Base-by-base conservation (phyloP, 2,888 invertebrate species). In the Hydrotaea cyrtoneurina region DNA sequence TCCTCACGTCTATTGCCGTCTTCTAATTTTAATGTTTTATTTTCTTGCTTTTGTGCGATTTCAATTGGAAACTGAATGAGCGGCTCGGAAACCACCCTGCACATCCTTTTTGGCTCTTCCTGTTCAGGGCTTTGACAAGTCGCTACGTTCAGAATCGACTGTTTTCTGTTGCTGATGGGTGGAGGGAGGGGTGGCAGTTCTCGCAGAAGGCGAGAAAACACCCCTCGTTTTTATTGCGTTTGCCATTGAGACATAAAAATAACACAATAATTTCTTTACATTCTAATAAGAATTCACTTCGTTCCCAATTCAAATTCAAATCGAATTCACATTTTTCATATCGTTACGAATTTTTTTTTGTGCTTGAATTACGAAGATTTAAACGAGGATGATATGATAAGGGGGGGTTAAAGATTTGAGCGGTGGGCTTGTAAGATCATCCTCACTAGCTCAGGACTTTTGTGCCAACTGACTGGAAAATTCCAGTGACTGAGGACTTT, bases 1-100 rank as follows among this genome's bases (percentile, higher is more conserved):
- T 73, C 23, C n/a, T n/a, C n/a, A n/a, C 78, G 46, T 73, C 64
- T 64, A n/a, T 23, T 57, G 57, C 19, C 50, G 26, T 39, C 11
- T 57, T 57, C 26, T 46, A 69, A 69, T 46, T 69, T 69, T 69
- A 69, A 46, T 69, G 46, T 69, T 69, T 69, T 23, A 69, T 69
- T 39, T 66, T 66, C 43, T 66, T 69, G 31, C 31, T 31, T 31
- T 31, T 46, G 69, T 43, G 46, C 69, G 46, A 84, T 85, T 85
- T 85, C 85, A 85, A 85, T 79, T 85, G 82, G 79, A 76, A 79
- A 72, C 64, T 78, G 79, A 85, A 79, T 78, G 81, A 85, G 81
- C 81, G 75, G 78, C 59, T 50, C 57, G 19, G 66, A 59, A 73
- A 66, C 36, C 71, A 50, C 17, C 81, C 53, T 15, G 46, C 69